These are phyloP conservation scores for Chiloscyllium plagiosum DNA, from an alignment of 2,113 vertebrate genomes.

Conservation along the genomic window DNA sequence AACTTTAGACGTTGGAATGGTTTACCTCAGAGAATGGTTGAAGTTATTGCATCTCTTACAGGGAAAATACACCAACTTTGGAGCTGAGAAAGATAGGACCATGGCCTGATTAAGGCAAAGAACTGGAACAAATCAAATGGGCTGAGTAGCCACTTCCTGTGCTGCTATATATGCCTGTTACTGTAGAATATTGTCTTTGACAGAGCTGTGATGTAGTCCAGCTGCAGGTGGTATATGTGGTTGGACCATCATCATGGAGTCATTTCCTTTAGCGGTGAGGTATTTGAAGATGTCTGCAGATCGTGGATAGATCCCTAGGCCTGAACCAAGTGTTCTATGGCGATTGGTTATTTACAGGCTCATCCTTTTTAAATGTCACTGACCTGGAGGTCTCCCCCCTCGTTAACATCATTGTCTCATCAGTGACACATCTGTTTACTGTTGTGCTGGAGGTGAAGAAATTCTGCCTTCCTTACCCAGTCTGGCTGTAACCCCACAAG, in stretches of 20 bases:
- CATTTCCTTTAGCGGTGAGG: neutral
- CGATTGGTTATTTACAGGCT: neutral
- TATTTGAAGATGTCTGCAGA: neutral
- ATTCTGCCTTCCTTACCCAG: neutral
- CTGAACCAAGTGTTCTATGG: neutral
- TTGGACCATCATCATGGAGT: neutral
- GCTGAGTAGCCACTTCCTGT: neutral
- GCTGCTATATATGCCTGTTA: neutral
- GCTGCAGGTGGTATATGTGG: neutral
- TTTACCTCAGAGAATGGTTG: neutral
- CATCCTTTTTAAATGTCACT: neutral
- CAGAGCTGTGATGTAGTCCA: neutral
- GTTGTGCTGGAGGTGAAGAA: neutral
- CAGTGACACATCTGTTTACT: neutral
- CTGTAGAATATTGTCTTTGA: neutral
- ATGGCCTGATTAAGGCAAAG: neutral
- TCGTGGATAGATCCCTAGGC: neutral
- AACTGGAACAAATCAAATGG: neutral
- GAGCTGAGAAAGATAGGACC: neutral
- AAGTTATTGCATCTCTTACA: neutral
- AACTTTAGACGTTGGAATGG: neutral
- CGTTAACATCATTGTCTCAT: neutral
- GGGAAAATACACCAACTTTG: neutral
- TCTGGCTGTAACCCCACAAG: too few species aligned
- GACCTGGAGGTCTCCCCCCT: neutral